Evolutionary conservation across 2,797 vertebrate species (phyloP).

Genomic region (Erithacus rubecula): DNA sequence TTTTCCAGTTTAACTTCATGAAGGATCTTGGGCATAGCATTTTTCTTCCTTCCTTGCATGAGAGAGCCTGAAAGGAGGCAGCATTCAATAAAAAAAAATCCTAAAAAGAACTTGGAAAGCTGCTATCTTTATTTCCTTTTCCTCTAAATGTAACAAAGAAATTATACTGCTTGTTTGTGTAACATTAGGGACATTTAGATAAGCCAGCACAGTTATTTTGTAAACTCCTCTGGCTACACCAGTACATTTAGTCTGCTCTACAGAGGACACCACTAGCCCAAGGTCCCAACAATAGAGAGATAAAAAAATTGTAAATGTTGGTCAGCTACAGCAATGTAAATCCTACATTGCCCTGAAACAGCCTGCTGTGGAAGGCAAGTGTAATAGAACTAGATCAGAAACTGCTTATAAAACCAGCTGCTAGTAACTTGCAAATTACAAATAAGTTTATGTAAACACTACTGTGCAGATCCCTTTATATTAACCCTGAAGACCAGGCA

Average conservation of each 20-base stretch:
- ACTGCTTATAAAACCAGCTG: background rate
- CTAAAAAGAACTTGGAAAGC: background rate
- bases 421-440: background rate
- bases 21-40: background rate
- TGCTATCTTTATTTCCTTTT: background rate
- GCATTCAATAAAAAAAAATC: background rate
- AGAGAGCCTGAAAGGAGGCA: background rate
- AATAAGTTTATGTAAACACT: background rate
- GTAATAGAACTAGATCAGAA: background rate
- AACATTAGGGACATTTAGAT: background rate
- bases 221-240: background rate
- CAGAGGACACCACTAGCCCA: background rate
- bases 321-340: background rate
- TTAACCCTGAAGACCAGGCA: background rate
- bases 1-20: background rate
- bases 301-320: background rate
- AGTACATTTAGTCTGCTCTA: background rate
- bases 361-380: background rate
- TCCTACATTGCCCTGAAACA: background rate
- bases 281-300: accelerated
- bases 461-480: background rate
- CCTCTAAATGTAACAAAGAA: background rate
- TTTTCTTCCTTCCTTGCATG: background rate
- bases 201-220: background rate
- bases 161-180: background rate